Evolutionary conservation across 2,797 vertebrate genomes (phyloP).

Genomic region (Bradypus variegatus): DNA sequence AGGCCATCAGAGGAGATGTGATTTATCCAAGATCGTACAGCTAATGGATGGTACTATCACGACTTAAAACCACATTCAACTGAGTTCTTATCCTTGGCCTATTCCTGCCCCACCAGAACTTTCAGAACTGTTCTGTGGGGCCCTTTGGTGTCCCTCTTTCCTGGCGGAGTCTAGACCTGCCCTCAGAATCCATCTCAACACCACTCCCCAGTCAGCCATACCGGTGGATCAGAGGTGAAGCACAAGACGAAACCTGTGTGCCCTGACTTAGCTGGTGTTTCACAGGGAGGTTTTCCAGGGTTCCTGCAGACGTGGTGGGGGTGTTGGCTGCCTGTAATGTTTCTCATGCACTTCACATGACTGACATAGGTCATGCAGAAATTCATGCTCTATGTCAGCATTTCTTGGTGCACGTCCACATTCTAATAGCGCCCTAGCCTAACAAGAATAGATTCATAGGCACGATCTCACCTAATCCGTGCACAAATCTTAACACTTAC

Average conservation of each 20-base stretch:
- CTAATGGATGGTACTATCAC: neutral
- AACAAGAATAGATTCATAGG: rapidly evolving
- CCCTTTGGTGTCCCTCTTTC: neutral
- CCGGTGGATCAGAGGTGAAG: neutral
- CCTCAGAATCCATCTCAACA: neutral
- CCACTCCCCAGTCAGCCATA: neutral
- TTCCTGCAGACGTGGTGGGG: neutral
- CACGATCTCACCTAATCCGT: too few species aligned
- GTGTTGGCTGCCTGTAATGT: too few species aligned
- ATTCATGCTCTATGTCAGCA: neutral
- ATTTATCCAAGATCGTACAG: neutral
- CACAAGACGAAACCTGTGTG: neutral
- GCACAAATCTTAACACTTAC: rapidly evolving
- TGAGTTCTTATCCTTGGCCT: neutral
- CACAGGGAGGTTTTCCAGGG: neutral
- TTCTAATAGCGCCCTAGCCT: neutral
- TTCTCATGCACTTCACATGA: neutral
- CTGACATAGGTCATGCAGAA: neutral
- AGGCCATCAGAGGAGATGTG: neutral
- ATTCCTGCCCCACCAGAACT: neutral
- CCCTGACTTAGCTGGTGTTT: neutral
- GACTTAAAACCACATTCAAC: neutral
- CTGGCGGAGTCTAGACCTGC: neutral
- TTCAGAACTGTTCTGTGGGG: neutral
- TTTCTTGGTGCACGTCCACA: rapidly evolving